Evolutionary conservation across 2,888 invertebrate genomes (phyloP).

Genomic region (Drosophila acutilabella): DNA sequence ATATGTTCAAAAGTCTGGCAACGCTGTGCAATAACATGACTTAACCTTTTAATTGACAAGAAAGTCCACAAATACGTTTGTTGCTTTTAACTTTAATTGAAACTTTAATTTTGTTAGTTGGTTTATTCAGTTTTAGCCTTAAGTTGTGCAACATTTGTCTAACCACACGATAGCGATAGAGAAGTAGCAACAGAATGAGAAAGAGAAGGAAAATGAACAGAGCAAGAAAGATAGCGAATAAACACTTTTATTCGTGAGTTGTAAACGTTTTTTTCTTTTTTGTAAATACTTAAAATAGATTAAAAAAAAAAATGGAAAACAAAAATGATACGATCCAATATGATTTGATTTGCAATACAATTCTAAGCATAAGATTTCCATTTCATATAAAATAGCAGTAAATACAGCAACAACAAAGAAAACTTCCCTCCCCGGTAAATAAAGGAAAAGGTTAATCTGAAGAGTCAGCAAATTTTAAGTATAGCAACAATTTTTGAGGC

Average conservation of each 20-base stretch:
- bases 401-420: slow-evolving; percentile 17
- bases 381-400: slow-evolving; percentile 53
- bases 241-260: slow-evolving; percentile 39
- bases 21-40: slow-evolving; percentile 66
- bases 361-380: slow-evolving; percentile 72
- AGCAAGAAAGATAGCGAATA: not conserved
- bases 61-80: not conserved
- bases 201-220: not conserved
- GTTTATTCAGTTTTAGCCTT: slow-evolving; percentile 30
- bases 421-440: slow-evolving; percentile 1
- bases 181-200: slow-evolving; percentile 1
- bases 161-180: slow-evolving; percentile 12
- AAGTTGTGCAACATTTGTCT: slow-evolving; percentile 46
- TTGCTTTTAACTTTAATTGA: slow-evolving; percentile 8
- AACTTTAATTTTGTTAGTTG: slow-evolving; percentile 6
- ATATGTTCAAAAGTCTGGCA: slow-evolving; percentile 48
- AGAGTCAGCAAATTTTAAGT: slow-evolving; percentile 35
- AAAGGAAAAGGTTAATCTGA: not conserved
- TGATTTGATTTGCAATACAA: slow-evolving; percentile 61
- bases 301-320: slow-evolving; percentile 17
- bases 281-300: slow-evolving; percentile 51
- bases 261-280: slow-evolving; percentile 38
- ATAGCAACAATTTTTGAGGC: slow-evolving; percentile 68
- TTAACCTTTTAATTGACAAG: not conserved
- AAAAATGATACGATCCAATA: slow-evolving; percentile 46